Conservation (phyloP, 1,140 invertebrate species). For the Magallana gigas region DNA sequence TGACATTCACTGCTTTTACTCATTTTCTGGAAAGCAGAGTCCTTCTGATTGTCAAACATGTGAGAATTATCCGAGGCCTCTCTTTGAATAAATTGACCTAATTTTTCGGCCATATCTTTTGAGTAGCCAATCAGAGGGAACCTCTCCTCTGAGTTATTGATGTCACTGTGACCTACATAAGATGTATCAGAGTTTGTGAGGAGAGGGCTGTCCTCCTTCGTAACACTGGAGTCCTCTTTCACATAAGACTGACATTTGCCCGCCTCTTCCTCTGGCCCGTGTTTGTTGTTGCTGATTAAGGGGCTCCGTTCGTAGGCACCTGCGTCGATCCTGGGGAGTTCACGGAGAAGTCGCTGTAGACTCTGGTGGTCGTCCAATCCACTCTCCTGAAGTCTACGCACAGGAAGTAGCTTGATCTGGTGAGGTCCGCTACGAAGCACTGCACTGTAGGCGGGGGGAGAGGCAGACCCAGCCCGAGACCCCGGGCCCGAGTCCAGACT, state of each 20-base stretch:
- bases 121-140: slow-evolving; percentile 51
- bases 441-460: slow-evolving; percentile 73
- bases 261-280: neutral
- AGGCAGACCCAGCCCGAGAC: slow-evolving; percentile 69
- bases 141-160: slow-evolving; percentile 52
- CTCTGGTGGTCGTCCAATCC: slow-evolving; percentile 65
- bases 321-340: slow-evolving; percentile 72
- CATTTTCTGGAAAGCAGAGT: neutral
- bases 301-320: slow-evolving; percentile 71
- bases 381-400: slow-evolving; percentile 62
- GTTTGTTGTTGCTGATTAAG: slow-evolving; percentile 21
- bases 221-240: neutral
- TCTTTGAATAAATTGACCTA: slow-evolving; percentile 27
- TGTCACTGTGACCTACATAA: slow-evolving; percentile 3
- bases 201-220: neutral
- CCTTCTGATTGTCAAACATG: neutral
- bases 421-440: slow-evolving; percentile 76
- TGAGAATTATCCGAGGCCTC: neutral
- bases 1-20: slow-evolving; percentile 13
- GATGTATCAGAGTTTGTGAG: slow-evolving; percentile 4
- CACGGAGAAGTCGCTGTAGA: slow-evolving; percentile 71
- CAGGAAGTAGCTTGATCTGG: slow-evolving; percentile 74
- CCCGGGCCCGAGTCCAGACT: slow-evolving; percentile 71
- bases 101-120: slow-evolving; percentile 36
- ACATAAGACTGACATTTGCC: neutral